Percentiles rank a stretch among this genome's conserved stretches.
Evolutionary conservation across 1,140 invertebrate genomes (phyloP).

Genomic region (Drosophila sucinea): DNA sequence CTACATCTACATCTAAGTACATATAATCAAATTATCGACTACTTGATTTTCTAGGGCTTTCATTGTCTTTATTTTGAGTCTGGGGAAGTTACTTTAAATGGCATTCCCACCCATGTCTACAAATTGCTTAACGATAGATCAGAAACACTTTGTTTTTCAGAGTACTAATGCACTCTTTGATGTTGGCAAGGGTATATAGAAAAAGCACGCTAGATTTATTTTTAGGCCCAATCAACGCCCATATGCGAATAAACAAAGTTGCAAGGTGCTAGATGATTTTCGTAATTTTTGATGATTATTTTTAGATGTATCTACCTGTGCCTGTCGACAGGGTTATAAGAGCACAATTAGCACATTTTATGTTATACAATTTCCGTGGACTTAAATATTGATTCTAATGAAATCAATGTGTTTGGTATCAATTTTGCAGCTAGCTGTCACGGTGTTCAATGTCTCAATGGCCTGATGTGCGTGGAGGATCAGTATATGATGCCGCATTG

Average conservation of each 20-base stretch:
- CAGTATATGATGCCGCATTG: constrained; percentile 93
- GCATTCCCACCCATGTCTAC: too few relatives aligned
- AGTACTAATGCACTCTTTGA: too few relatives aligned
- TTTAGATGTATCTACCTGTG: background rate
- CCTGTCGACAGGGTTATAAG: background rate
- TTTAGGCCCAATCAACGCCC: constrained; percentile 54
- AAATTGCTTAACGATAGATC: too few relatives aligned
- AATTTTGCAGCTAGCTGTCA: constrained; percentile 88
- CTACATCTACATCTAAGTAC: too few relatives aligned
- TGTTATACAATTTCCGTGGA: background rate
- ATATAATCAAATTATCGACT: too few relatives aligned
- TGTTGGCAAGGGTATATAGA: constrained; percentile 1
- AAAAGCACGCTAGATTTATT: constrained; percentile 57
- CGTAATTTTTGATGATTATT: background rate
- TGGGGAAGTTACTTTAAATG: too few relatives aligned
- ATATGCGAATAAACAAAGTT: constrained; percentile 48
- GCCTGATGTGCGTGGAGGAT: constrained; percentile 92
- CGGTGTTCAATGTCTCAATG: constrained; percentile 90
- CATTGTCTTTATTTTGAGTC: too few relatives aligned
- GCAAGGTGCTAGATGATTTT: constrained; percentile 21
- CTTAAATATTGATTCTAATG: constrained; percentile 2
- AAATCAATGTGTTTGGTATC: constrained; percentile 33
- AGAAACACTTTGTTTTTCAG: too few relatives aligned
- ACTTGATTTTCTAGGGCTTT: too few relatives aligned
- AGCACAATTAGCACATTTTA: background rate